Evolutionary conservation across 1,140 invertebrate species (phyloP), one percentile per base, ranked within the genome.

Genomic region (Pseudomyrmex gracilis): DNA sequence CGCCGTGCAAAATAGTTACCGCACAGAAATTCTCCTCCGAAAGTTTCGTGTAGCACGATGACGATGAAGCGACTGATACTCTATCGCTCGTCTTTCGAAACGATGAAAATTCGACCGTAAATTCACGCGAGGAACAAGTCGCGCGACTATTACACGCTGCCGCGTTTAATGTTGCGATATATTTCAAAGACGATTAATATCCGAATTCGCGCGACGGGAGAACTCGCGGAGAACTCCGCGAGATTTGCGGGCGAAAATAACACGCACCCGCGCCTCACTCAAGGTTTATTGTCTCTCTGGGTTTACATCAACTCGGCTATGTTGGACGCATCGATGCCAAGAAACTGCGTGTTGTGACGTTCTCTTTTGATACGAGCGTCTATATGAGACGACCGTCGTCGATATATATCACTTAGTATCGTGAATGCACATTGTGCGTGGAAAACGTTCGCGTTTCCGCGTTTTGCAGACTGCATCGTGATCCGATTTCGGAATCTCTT

Each of bases 211-310:
- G 53, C 51, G 34, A n/a, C 24, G 9, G 7, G 43, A 78, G 15
- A 24, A 20, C 8, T 43, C 47, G n/a, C n/a, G 22, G 7, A 20
- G 17, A 13, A 34, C 34, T 34, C 22, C 34, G n/a, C 10, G 15
- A 71, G 64, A 71, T 85, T 78, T 57, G 24, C 2, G 8, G 1
- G 49, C 53, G 13, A 51, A 71, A 77, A 66, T 64, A 61, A 22
- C 43, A 5, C 34, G 1, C 8, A 22, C 34, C 8, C 15, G 8
- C 53, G 43, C 22, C 17, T 22, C 20, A 22, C 76, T 80, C 76
- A 71, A 80, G 76, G 76, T 80, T 80, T 80, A 80, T 80, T 80
- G 76, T 78, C 67, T 53, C 22, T 10, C 76, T 17, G 2, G 34
- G 34, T 34, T 34, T 78, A 47, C 47, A 53, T 71, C 66, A 66